Evolutionary conservation across 2,113 vertebrate species (phyloP), one percentile per base, ranked within the genome.

Genomic region (Platycercus adscitus): DNA sequence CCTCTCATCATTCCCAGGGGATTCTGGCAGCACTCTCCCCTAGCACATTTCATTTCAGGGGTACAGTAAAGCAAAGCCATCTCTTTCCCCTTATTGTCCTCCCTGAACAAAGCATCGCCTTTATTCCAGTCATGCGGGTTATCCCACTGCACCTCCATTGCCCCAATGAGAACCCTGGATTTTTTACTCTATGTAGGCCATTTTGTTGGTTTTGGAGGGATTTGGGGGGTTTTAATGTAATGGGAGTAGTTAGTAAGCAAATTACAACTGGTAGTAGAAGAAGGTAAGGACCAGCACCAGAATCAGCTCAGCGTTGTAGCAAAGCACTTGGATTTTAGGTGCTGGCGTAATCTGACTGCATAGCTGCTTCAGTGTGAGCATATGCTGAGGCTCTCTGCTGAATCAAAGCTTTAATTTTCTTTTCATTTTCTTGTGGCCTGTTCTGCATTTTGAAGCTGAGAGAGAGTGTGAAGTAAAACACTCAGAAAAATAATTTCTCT

Each of bases 401-500:
- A 96, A 94, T 56, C 65, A 79, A 52, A 89, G 86, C 69, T 71
- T 94, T 88, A 44, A 70, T 96, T 96, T 83, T 72, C 75, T 85
- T 82, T 73, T 78, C 68, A 68, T 93, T 90, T 95, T 88, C 88
- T 69, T 92, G 65, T 96, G 95, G 92, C 83, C 96, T 92, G 47
- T 96, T 96, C 90, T 93, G 88, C 86, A 58, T 96, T 95, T 93
- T 93, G 81, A 94, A 95, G 65, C 65, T 78, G 83, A 96, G 77
- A 89, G 44, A 43, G 93, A 49, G 68, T 80, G 43, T 93, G 91
- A 96, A 96, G 80, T 93, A 96, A 96, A 95, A 96, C 86, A 89
- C 88, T 96, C 46, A 91, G 88, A 78, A 96, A 97, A 94, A 94
- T 95, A 97, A 92, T 95, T 93, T 96, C 92, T 96, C 96, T 94